phyloP scores from a whole-genome alignment of 2,888 invertebrate genomes.

The Tolmerus cingulatus region DNA sequence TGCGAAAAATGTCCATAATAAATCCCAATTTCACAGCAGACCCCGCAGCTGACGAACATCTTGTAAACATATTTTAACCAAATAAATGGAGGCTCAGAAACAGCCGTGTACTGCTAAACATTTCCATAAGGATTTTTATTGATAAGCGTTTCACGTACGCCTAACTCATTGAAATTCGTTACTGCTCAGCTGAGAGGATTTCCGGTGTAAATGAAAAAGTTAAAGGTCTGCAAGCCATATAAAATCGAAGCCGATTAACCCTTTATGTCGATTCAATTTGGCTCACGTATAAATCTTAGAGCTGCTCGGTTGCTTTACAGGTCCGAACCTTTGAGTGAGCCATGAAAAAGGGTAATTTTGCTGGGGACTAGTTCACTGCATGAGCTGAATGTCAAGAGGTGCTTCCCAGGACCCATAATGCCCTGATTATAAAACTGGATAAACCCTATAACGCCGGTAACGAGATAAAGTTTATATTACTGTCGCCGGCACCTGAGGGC shows the following conservation, averaged over 20 bases:
- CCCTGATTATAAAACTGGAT: conserved; percentile 27
- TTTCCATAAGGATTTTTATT: conserved; percentile 6
- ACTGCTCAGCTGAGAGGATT: conserved; percentile 3
- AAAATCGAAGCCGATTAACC: conserved; percentile 28
- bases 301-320: not conserved
- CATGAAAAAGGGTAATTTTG: not conserved
- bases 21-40: not conserved
- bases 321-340: not conserved
- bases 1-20: not conserved
- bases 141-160: not conserved
- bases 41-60: not conserved
- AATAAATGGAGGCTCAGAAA: conserved; percentile 8
- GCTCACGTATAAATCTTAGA: conserved; percentile 14
- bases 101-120: not conserved
- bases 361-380: conserved; percentile 13
- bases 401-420: not conserved
- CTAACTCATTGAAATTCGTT: conserved; percentile 20
- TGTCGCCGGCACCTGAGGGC: not conserved
- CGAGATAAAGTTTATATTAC: conserved; percentile 3
- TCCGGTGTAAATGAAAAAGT: conserved; percentile 27
- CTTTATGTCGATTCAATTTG: conserved; percentile 17
- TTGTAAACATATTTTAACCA: conserved; percentile 23
- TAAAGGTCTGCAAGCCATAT: not conserved
- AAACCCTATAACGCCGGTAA: not conserved
- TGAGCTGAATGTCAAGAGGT: conserved; percentile 13